Evolutionary conservation across 2,113 vertebrate species (phyloP).

Genomic region (Mola mola): DNA sequence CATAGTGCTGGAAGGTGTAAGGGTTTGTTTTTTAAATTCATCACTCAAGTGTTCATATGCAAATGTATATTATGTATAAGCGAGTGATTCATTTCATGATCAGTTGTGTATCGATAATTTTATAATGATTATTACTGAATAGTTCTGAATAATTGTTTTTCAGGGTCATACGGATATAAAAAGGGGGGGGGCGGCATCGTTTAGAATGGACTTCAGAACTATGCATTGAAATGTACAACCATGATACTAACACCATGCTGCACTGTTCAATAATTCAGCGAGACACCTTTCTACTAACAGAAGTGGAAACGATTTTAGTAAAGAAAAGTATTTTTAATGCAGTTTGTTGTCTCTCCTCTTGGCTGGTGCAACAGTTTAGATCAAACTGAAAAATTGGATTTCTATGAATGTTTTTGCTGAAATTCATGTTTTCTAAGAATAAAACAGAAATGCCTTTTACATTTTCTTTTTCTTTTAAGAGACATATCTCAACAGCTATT

Average conservation of each 20-base stretch:
- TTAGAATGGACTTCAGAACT: conserved; percentile 43
- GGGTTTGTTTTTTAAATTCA: conserved; percentile 27
- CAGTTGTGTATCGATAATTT: conserved; percentile 43
- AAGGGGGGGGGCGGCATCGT: background rate
- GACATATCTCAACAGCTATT: too few species aligned
- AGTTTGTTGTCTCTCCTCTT: conserved; percentile 15
- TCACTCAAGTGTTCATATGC: conserved; percentile 28
- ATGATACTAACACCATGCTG: conserved; percentile 51
- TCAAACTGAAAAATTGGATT: too few species aligned
- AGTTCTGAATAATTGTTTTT: conserved; percentile 38
- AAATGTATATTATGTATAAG: conserved; percentile 31
- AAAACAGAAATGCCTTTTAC: too few species aligned
- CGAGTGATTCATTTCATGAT: conserved; percentile 27
- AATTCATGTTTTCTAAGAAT: too few species aligned
- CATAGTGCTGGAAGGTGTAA: conserved; percentile 25
- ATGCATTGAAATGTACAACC: conserved; percentile 62
- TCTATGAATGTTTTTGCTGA: too few species aligned
- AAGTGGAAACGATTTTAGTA: conserved; percentile 75
- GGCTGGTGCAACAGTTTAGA: too few species aligned
- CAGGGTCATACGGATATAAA: conserved; percentile 17
- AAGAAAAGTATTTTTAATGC: conserved; percentile 76
- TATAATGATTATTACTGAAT: conserved; percentile 32
- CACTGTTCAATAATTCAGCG: conserved; percentile 58
- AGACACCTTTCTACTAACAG: conserved; percentile 69
- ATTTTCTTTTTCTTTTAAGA: too few species aligned